Evolutionary conservation across 2,888 invertebrate genomes (phyloP), one percentile per base, ranked within the genome.

Genomic region (Metalampra italica): DNA sequence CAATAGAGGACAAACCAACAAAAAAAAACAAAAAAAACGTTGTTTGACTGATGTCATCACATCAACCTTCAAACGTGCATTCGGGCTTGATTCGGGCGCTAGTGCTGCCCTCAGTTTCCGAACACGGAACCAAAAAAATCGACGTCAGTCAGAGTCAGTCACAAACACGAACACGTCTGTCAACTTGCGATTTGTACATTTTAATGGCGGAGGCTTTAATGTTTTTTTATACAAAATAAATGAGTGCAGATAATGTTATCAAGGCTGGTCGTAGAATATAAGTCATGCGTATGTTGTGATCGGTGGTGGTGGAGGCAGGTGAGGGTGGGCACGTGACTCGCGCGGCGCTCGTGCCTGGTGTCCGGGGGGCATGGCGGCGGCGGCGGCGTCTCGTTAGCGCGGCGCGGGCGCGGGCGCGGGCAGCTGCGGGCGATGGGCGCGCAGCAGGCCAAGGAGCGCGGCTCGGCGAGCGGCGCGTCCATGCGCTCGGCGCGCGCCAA

Each of bases 391-490:
- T 13, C 36, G 39, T 7, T n/a, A 7, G 14, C 7, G 7, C 32
- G 32, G 32, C 36, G 36, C 14, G 5, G 39, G 38, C 1, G 38
- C 38, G 14, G 38, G 13, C 9, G 44, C 13, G 40, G 47, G 50
- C 51, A 90, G 13, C 40, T 11, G 41, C 47, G 51, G 52, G 90
- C 79, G 82, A 97, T 97, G 97, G 97, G 97, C 86, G 96, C 96
- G 79, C 97, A 97, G 92, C 97, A 96, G 92, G 96, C 95, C 82
- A 97, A 97, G 90, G 97, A 97, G 91, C 93, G 95, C 81, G 93
- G 93, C 72, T 91, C 93, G 73, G 92, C 93, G 72, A 91, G 92
- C 78, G 94, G 92, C 71, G 93, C 93, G 74, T 93, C 94, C 65
- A 92, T 93, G 78, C 93, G 94, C 75, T 93, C 94, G 59, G 91